Percentiles rank a stretch among this genome's conserved stretches.
These are phyloP conservation scores for Hartigia nigra DNA, from an alignment of 2,888 invertebrate genomes.

Conservation along the genomic window DNA sequence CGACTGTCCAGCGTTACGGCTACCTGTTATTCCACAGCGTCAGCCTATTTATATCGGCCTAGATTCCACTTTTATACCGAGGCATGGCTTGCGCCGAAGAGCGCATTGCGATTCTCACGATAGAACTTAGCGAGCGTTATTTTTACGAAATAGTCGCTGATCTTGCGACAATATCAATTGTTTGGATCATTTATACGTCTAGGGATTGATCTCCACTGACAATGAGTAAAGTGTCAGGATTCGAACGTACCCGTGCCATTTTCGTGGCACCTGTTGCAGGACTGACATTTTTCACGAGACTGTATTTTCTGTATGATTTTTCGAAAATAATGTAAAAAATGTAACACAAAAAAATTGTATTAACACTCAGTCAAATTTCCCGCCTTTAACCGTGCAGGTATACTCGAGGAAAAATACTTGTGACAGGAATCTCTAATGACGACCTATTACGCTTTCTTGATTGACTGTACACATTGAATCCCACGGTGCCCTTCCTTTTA, in stretches of 20 bases:
- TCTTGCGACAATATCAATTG: neutral
- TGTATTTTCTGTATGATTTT: neutral
- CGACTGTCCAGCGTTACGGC: constrained; percentile 47
- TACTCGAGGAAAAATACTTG: neutral
- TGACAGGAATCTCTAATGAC: neutral
- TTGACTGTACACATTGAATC: neutral
- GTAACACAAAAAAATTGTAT: neutral
- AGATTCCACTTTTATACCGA: constrained; percentile 63
- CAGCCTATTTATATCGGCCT: constrained; percentile 66
- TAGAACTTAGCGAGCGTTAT: constrained; percentile 25
- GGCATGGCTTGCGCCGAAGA: constrained; percentile 36
- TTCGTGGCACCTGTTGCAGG: neutral
- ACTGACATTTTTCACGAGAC: neutral
- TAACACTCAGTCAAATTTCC: neutral
- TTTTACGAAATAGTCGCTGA: neutral
- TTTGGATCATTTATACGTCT: neutral
- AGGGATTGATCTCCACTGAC: neutral
- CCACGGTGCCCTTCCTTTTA: neutral
- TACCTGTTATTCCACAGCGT: constrained; percentile 63
- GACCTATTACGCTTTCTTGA: neutral
- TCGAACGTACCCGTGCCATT: neutral
- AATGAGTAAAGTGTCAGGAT: neutral
- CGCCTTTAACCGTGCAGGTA: neutral
- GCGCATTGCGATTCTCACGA: constrained; percentile 58
- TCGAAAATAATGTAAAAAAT: neutral